Base-by-base conservation (phyloP, 2,888 invertebrate species). In the Tortrix viridana region DNA sequence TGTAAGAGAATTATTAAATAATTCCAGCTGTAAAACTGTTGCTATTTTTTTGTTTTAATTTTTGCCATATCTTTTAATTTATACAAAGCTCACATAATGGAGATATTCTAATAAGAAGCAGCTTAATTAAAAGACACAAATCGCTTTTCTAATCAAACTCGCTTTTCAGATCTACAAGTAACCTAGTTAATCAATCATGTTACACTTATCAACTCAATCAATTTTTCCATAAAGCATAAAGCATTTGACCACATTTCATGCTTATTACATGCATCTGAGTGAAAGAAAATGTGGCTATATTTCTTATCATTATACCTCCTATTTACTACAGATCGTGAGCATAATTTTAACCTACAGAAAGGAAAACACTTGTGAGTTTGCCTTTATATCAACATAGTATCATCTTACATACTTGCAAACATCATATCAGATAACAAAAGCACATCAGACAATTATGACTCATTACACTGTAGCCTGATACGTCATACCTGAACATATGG, bases 401-500 rank as follows among this genome's bases (percentile, higher is more conserved):
- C 53, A n/a, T 41, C 22, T 38, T 12, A 32, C 32, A 37, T 12
- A 20, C 16, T 43, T 26, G 23, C 46, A 23, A 49, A 37, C 41
- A 46, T 38, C 44, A 46, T 56, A 62, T 62, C 50, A 57, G 57
- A 63, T 63, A 63, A 57, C 62, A 56, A 50, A 23, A 18, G 23
- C 12, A 47, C 44, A 23, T 49, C n/a, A 46, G 48, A 14, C 5
- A 43, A 41, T 41, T 50, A 19, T 60, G 57, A 62, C 19, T 62
- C 62, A 57, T 14, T 4, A 9, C 23, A 23, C 41, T 37, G 16
- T n/a, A 41, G 26, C 18, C 22, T n/a, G 20, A 16, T 9, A 20
- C 19, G 38, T 14, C 82, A 79, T 81, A 96, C 96, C 95, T 95
- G 89, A 97, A 97, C 77, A 98, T 93, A 76, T 97, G 95, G 57